Evolutionary conservation across 2,888 invertebrate genomes (phyloP), one percentile per base, ranked within the genome.

Genomic region (Sarcophaga caerulescens): DNA sequence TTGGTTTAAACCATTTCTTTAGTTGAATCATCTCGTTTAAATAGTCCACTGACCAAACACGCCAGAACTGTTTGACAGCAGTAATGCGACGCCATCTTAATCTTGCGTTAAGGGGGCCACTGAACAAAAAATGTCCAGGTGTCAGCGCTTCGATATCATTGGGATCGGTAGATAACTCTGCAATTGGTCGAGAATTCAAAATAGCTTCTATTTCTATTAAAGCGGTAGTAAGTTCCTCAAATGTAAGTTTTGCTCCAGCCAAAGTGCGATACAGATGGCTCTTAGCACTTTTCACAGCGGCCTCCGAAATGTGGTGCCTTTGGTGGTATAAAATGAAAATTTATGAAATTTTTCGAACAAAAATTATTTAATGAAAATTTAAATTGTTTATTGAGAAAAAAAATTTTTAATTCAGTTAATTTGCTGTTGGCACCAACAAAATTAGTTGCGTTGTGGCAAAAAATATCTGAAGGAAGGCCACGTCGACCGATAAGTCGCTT

Each of bases 371-470:
- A 23, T 23, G 23, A 66, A 17, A 17, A 35, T 70, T 70, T 35
- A 59, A 70, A 70, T 59, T 59, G 23, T 59, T 70, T 17, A n/a
- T 59, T n/a, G 25, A 70, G 4, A 25, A 70, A 70, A 1, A 25
- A 57, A 59, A 35, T 70, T 70, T 47, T 47, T n/a, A 66, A 35
- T 44, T 66, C 17, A 6, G 44, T 25, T 14, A 65, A 25, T 8
- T 65, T 12, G 25, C 4, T 25, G 4, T 66, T 66, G 23, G 66
- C 66, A 10, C 66, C 82, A 25, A 85, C 82, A 82, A 82, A 85
- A 74, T 85, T 85, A 2, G 81, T 85, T 1, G 73, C 85, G 45
- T 73, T 85, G 57, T 84, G 79, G 68, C 84, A 79, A 45, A 65
- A 77, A 44, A 83, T 80, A 5, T 82, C 73, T 4, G 80, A 23